These are phyloP conservation scores for Ectobius pallidus DNA, from an alignment of 2,888 invertebrate species.

Conservation along the genomic window DNA sequence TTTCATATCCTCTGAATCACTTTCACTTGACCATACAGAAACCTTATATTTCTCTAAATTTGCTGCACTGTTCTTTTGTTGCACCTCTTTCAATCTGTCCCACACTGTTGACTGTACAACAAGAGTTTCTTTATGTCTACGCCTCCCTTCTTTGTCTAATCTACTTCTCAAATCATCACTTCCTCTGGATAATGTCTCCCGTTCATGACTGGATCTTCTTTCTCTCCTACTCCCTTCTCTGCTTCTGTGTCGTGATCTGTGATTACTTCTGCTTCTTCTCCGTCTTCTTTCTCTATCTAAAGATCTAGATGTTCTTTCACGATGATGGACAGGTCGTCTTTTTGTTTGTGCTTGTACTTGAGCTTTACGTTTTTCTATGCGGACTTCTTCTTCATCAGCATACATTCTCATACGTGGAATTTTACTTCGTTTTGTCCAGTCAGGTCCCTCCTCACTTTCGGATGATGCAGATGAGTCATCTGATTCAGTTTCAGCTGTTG, in stretches of 20 bases:
- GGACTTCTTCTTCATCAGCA: conserved; percentile 84
- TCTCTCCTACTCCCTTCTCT: neutral
- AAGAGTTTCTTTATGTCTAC: neutral
- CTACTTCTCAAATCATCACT: conserved; percentile 30
- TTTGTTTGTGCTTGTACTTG: conserved; percentile 13
- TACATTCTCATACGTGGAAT: conserved; percentile 83
- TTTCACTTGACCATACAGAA: neutral
- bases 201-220: neutral
- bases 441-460: conserved; percentile 55
- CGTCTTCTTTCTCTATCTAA: neutral
- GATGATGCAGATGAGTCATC: conserved; percentile 1
- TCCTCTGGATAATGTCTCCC: neutral
- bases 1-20: neutral
- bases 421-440: conserved; percentile 60
- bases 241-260: neutral
- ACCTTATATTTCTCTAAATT: neutral
- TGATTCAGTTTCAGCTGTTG: neutral
- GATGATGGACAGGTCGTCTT: neutral
- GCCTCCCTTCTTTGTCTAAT: conserved; percentile 17
- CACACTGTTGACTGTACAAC: conserved; percentile 15
- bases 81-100: conserved; percentile 24
- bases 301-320: neutral
- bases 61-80: neutral
- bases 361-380: conserved; percentile 55
- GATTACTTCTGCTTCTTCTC: neutral